Percentiles rank a stretch among this genome's conserved stretches.
These are phyloP conservation scores for Spea bombifrons DNA, from an alignment of 2,113 vertebrate genomes.

Conservation along the genomic window DNA sequence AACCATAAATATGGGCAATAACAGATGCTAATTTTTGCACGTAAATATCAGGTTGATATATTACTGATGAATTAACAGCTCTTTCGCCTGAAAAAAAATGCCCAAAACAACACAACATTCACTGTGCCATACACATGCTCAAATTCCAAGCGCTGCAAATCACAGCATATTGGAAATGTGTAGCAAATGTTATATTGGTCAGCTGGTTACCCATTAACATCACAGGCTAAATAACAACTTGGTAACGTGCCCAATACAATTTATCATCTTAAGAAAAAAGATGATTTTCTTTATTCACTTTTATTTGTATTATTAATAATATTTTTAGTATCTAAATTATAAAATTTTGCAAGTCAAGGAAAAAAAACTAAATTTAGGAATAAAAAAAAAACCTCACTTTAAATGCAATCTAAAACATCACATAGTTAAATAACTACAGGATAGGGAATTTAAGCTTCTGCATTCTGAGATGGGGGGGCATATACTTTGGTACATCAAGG, in stretches of 20 bases:
- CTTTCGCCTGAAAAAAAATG: constrained; percentile 1
- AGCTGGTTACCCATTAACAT: not conserved
- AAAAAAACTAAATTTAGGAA: constrained; percentile 57
- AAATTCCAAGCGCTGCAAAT: not conserved
- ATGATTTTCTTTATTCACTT: too few species aligned
- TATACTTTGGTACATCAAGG: not conserved
- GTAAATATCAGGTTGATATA: not conserved
- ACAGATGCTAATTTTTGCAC: too few species aligned
- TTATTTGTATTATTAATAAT: too few species aligned
- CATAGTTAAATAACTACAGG: constrained; percentile 72
- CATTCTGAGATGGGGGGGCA: not conserved
- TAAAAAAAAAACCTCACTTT: constrained; percentile 70
- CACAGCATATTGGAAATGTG: not conserved
- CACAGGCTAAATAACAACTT: not conserved
- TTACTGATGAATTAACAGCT: not conserved
- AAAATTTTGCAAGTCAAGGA: constrained; percentile 71
- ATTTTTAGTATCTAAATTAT: constrained; percentile 64
- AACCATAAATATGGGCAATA: not conserved
- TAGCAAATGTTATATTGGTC: not conserved
- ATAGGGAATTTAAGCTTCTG: constrained; percentile 61
- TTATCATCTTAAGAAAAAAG: too few species aligned
- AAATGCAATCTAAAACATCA: constrained; percentile 76
- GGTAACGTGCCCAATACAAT: too few species aligned
- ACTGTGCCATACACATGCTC: not conserved
- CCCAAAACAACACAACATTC: not conserved